A percentile compares a stretch with the other conserved stretches of the same genome.
phyloP scores from a whole-genome alignment of 2,797 vertebrate genomes.

The Anniella stebbinsi region DNA sequence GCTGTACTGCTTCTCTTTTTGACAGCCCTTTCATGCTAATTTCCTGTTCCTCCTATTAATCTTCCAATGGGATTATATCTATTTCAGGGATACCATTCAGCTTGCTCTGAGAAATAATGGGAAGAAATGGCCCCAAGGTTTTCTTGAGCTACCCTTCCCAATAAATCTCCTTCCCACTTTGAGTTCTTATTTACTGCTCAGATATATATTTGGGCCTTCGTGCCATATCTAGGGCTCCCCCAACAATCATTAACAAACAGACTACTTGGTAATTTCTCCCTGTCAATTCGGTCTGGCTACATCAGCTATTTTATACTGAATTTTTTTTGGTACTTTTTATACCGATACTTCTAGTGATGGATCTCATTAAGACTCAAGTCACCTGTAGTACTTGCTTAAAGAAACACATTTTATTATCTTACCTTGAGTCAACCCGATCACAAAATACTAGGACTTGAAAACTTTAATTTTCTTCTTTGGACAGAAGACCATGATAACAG shows the following conservation, averaged over 20 bases:
- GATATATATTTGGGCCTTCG: constrained; percentile 67
- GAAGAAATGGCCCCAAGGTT: constrained; percentile 42
- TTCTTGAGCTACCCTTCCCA: constrained; percentile 32
- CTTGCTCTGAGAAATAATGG: constrained; percentile 60
- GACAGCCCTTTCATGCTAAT: constrained; percentile 57
- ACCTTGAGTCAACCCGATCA: neutral
- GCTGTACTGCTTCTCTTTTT: constrained; percentile 30
- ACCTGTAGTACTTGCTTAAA: neutral
- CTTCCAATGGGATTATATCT: constrained; percentile 58
- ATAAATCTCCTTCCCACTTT: constrained; percentile 59
- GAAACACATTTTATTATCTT: neutral
- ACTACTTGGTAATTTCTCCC: constrained; percentile 34
- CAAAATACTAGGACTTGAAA: neutral
- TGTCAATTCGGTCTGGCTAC: constrained; percentile 18
- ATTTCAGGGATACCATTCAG: constrained; percentile 56
- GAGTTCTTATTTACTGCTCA: constrained; percentile 55
- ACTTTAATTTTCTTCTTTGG: neutral
- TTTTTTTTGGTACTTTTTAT: constrained; percentile 12
- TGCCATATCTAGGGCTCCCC: constrained; percentile 47
- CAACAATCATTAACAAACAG: constrained; percentile 45
- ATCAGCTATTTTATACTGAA: constrained; percentile 11
- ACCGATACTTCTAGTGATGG: neutral
- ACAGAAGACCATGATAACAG: neutral
- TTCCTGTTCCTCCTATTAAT: constrained; percentile 66
- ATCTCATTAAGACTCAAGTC: neutral